Base-by-base conservation (phyloP, 2,888 invertebrate genomes). In the Sphecodes monilicornis region DNA sequence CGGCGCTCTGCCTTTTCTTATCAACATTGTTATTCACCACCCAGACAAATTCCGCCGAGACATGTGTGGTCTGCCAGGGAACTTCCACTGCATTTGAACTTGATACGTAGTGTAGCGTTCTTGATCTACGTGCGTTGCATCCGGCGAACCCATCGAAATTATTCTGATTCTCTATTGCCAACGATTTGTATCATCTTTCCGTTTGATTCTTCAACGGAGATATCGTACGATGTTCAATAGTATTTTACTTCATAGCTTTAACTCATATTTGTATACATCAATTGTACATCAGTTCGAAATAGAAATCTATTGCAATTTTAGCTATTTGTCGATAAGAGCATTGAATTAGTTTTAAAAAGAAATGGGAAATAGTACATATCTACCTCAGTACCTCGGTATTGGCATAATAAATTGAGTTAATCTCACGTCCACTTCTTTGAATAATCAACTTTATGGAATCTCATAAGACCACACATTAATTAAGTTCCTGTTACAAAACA, bases 1-100 rank as follows among this genome's bases (percentile, higher is more conserved):
- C 68, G 71, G 8, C 50, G n/a, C 70, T 54, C 54, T 71, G 66
- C 6, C 78, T 54, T 68, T 70, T 73, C 64, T 78, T 80, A 79
- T 80, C 80, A 72, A 73, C 66, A 57, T 80, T 79, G 71, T 77
- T 43, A 36, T 73, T 69, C 68, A 26, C 66, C 26, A 54, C 26
- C 36, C 41, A 8, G 26, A 41, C 43, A 69, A 76, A 82, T 79
- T 60, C 76, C 46, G 26, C 43, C 0, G 72, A 50, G 71, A 26
- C 66, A 41, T 18, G 43, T 60, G n/a, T 16, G 57, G 68, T 57
- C 43, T 57, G 60, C 60, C 43, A 29, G n/a, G 16, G 26, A 69
- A 69, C 41, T 41, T 41, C 6, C 41, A 16, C 13, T 16, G n/a
- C 64, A 66, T 41, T n/a, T 39, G 16, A 16, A 43, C 22, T 60